A percentile compares a stretch with the other conserved stretches of the same genome.
These are phyloP conservation scores for Cottus gobio DNA, from an alignment of 2,113 vertebrate species.

Conservation along the genomic window DNA sequence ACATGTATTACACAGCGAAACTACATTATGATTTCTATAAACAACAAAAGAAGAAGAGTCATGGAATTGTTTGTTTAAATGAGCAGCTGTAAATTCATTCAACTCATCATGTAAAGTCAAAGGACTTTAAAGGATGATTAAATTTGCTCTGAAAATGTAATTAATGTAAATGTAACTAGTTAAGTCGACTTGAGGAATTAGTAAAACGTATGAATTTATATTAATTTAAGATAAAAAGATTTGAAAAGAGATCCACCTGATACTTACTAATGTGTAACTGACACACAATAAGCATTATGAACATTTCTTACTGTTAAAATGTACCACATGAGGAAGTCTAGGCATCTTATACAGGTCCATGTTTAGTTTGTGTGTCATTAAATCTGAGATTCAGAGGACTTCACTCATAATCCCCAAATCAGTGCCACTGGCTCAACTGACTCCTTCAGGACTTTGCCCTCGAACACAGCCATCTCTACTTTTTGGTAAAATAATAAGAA, in stretches of 20 bases:
- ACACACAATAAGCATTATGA: background rate
- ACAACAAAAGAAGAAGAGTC: background rate
- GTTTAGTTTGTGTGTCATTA: constrained; percentile 22
- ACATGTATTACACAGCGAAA: background rate
- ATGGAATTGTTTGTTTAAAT: background rate
- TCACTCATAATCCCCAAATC: constrained; percentile 22
- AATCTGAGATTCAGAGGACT: constrained; percentile 15
- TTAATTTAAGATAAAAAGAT: background rate
- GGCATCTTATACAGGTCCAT: background rate
- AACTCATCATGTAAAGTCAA: background rate
- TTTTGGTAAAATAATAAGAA: background rate
- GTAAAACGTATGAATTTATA: background rate
- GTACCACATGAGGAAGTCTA: background rate
- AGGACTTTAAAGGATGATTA: background rate
- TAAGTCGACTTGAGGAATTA: background rate
- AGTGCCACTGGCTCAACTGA: background rate
- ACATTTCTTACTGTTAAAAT: background rate
- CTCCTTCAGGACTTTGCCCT: background rate
- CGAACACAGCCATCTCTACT: background rate
- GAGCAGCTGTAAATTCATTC: background rate
- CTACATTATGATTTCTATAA: background rate
- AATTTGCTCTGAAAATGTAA: background rate
- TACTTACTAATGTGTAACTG: background rate
- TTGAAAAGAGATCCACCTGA: background rate
- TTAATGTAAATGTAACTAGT: background rate